A percentile compares a stretch with the other conserved stretches of the same genome.
Conservation (phyloP, 2,797 vertebrate species). For the Sebastes itinus region DNA sequence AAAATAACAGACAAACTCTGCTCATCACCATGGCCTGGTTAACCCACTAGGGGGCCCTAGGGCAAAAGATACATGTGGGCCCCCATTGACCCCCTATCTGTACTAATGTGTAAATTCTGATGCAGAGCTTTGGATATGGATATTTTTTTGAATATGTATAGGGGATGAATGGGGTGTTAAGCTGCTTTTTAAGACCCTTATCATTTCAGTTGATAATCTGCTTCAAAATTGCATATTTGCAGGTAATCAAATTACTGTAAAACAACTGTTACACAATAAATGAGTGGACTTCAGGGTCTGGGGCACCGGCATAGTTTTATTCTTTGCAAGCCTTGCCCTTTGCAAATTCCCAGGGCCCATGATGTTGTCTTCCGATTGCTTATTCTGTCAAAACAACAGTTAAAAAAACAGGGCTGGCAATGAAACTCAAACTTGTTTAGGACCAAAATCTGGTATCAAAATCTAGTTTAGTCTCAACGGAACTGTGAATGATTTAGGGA, state of each 20-base stretch:
- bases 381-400: neutral
- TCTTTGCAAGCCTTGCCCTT: neutral
- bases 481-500: neutral
- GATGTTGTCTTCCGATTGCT: neutral
- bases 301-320: neutral
- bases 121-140: neutral
- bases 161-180: neutral
- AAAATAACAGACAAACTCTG: neutral
- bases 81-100: neutral
- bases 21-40: neutral
- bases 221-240: neutral
- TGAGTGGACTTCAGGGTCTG: neutral
- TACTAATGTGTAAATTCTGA: neutral
- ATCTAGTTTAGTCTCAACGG: neutral
- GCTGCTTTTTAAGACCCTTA: conserved; percentile 1
- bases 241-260: neutral
- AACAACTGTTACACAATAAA: neutral
- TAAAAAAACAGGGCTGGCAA: neutral
- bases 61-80: neutral
- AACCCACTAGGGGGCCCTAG: neutral
- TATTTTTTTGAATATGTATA: neutral
- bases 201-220: neutral
- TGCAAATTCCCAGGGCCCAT: neutral
- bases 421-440: fast-evolving
- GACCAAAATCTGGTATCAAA: neutral